Conservation (phyloP, 1,140 invertebrate genomes). For the Gyrodactylus bullatarudis region DNA sequence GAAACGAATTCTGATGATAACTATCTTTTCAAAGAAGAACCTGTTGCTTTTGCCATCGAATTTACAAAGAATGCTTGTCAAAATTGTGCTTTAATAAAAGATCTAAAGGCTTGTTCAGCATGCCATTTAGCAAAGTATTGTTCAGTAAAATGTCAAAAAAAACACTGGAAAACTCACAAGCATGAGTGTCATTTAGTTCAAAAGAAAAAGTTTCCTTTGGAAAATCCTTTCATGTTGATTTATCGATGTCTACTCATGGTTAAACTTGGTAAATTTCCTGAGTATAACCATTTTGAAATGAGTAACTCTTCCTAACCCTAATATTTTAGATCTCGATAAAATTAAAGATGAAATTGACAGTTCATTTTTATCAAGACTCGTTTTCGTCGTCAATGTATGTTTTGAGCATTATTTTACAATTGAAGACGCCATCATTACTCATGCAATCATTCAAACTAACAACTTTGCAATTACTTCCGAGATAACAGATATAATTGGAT, state of each 20-base stretch:
- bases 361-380: neutral
- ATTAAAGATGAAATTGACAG: neutral
- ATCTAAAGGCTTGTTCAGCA: neutral
- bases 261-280: neutral
- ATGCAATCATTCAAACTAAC: neutral
- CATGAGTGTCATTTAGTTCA: neutral
- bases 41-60: neutral
- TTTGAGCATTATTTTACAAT: neutral
- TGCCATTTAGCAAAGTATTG: neutral
- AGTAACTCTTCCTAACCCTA: neutral
- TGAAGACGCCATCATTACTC: neutral
- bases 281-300: neutral
- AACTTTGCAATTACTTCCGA: neutral
- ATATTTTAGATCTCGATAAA: neutral
- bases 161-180: neutral
- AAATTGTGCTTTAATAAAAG: neutral
- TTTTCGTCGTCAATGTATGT: neutral
- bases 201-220: neutral
- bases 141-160: neutral
- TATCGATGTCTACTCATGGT: neutral
- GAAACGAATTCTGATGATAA: too few species aligned
- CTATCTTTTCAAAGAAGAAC: neutral
- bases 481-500: neutral
- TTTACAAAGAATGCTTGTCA: neutral
- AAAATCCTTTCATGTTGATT: neutral